Evolutionary conservation across 2,797 vertebrate species (phyloP), one percentile per base, ranked within the genome.

Genomic region (Gymnocypris eckloni): DNA sequence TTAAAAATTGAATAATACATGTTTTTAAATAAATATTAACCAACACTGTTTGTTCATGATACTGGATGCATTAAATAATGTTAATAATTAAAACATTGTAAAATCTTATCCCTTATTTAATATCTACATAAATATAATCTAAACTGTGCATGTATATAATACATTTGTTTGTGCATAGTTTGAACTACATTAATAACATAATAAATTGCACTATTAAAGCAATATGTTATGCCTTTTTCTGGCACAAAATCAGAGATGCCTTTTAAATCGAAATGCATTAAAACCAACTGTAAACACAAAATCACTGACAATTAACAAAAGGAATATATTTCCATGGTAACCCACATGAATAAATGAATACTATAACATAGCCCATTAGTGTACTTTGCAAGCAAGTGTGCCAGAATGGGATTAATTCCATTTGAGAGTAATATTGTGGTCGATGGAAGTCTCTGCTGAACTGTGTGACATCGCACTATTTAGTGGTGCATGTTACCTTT

Each of bases 401-500:
- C 25, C 41, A 80, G 25, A 72, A 72, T 64, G 69, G 64, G 69
- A 76, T 81, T 81, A 43, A 52, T 73, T 81, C 33, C 78, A 67
- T 81, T 67, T 54, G 33, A 86, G 84, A 81, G 45, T 75, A 86
- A 81, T n/a, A 66, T 52, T 72, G 56, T 73, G 69, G 77, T 56
- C 54, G 33, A 80, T 61, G 15, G 56, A 78, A 52, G 37, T 86
- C 59, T 73, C 78, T 33, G 20, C 48, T 75, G 79, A 77, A 59
- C 79, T 76, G 61, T 43, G 20, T 70, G 85, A 82, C 59, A 56
- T 69, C 33, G 50, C n/a, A 45, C 71, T 52, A 66, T 82, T 76
- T 69, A 81, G 48, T 88, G 25, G 86, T 81, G 89, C 88, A 84
- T 41, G 25, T 87, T 89, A 77, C 87, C 85, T 86, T 91, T 91